Base-by-base conservation (phyloP, 92 coral and sea anemone species). In the Muricea muricata region DNA sequence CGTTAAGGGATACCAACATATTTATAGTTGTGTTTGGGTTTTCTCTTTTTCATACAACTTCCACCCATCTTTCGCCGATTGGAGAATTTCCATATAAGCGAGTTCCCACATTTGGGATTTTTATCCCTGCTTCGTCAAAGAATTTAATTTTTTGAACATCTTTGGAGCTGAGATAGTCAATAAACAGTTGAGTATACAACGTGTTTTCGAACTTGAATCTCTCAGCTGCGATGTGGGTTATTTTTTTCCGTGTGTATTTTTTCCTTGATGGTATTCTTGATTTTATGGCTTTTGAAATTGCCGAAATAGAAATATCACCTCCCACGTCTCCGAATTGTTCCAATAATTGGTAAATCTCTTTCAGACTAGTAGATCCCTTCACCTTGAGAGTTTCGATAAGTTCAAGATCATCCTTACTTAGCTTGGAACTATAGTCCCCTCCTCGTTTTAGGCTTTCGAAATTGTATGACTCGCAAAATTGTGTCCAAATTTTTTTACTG, bases 91-190 rank as follows among this genome's bases (percentile, higher is more conserved):
- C 91, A 25, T 88, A 84, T 0, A 45, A 21, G 35, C 60, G 82
- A 25, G 89, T 89, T 4, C 92, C 86, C 3, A 80, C 65, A 47
- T 84, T 80, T 0, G 86, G 92, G 46, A 25, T 30, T 41, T 84
- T 89, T 35, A 89, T 54, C 0, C 92, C 89, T 18, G 89, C 89
- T 21, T 89, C 89, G 25, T 89, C 89, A 41, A 89, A 84, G 47
- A 89, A 88, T 61, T 85, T 75, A 10, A 58, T 25, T 14, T 73
- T 10, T 37, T 60, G 32, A 31, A 73, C 73, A 65, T 85, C 42
- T 37, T 37, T 37, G 42, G 42, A 37, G 42, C 42, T 37, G 42
- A 37, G 42, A 37, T 37, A 37, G 42, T 37, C 42, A 37, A 37
- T 37, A 37, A 37, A 37, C 42, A 37, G 42, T 9, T 37, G 42